Evolutionary conservation across 2,797 vertebrate species (phyloP).

Genomic region (Helicolenus hilgendorfi): DNA sequence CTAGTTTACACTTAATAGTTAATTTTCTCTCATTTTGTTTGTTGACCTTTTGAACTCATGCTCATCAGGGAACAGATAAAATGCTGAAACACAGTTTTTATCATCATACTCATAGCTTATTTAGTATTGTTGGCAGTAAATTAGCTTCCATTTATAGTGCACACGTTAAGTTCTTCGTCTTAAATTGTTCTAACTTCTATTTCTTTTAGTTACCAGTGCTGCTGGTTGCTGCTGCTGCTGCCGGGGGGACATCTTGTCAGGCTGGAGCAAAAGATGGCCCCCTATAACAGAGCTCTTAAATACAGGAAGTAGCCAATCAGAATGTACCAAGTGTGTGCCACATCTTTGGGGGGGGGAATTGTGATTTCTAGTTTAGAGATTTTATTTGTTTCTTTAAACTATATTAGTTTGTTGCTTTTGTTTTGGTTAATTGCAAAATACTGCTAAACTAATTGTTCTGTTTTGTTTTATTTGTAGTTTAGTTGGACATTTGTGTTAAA

Average conservation of each 20-base stretch:
- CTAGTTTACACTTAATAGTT: not conserved
- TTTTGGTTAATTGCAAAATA: not conserved
- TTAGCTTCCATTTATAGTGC: not conserved
- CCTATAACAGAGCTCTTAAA: not conserved
- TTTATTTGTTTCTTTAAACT: not conserved
- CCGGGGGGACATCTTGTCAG: not conserved
- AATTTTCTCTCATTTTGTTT: not conserved
- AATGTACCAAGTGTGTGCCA: not conserved
- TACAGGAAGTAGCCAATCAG: not conserved
- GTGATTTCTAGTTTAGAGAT: not conserved
- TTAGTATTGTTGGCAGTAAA: not conserved
- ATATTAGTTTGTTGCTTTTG: not conserved
- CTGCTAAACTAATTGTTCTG: not conserved
- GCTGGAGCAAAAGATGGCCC: not conserved
- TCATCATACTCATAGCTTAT: fast-evolving
- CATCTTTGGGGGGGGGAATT: not conserved
- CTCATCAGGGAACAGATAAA: not conserved
- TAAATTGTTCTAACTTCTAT: not conserved
- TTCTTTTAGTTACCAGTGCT: not conserved
- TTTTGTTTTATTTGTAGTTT: not conserved
- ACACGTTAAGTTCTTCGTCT: not conserved
- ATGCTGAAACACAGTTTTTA: not conserved
- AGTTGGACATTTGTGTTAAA: not conserved
- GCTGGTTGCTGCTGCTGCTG: not conserved
- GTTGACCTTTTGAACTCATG: not conserved